Evolutionary conservation across 2,113 vertebrate species (phyloP), one percentile per base, ranked within the genome.

Genomic region (Pomatorhinus ruficollis): DNA sequence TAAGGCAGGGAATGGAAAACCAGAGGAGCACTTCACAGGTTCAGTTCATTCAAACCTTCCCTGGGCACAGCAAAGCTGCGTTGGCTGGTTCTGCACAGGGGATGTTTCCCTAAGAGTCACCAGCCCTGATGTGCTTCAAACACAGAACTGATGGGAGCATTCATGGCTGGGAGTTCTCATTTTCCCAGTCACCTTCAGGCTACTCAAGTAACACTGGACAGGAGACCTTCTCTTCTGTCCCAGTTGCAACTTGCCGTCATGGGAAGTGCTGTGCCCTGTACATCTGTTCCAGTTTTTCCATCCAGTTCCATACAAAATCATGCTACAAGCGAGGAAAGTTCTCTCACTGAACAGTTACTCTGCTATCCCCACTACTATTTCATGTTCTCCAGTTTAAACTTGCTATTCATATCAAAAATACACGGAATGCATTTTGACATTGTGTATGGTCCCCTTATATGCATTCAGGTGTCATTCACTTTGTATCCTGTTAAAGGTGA

Each of bases 51-150:
- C 66, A n/a, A 28, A 28, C 30, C 30, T 23, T 54, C 39, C 15
- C 44, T 24, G 1, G 8, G 30, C 1, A 5, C 45, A 22, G 28
- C 54, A 50, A 23, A 3, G 27, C 50, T 87, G 57, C 1, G 1
- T 12, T 30, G 44, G 27, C 66, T 70, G 61, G 7, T 27, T 93
- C 53, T 23, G 39, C 28, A 25, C 42, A 21, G 44, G 5, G 5
- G 53, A 19, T 35, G 10, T 30, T 72, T 50, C 56, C 44, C 19
- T n/a, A 20, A 64, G 39, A 47, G 37, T 22, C 53, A 52, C 6
- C 24, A 39, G 37, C 9, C 18, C 81, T 23, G 42, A 68, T 7
- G 8, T 31, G 31, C 15, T 52, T 30, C 24, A 24, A 15, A 22
- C 10, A 42, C n/a, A 35, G 25, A 63, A 63, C 8, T 63, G 52